Conservation (phyloP, 2,888 invertebrate species). For the Phortica magna region DNA sequence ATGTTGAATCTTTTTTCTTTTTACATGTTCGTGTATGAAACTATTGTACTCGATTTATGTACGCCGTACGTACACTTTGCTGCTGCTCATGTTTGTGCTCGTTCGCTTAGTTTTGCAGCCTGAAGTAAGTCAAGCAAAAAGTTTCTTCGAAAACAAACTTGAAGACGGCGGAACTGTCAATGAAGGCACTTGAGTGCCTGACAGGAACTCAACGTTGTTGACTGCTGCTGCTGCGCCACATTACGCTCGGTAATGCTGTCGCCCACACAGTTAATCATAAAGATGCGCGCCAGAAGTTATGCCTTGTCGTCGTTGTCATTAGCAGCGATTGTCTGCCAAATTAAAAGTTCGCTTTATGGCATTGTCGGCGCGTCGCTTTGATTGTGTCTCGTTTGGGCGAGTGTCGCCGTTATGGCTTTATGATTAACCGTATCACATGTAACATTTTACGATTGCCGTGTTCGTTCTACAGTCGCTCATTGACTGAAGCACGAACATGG, state of each 20-base stretch:
- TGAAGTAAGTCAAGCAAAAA: conserved; percentile 8
- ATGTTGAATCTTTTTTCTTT: background rate
- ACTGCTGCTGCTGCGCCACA: background rate
- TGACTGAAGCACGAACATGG: too few relatives aligned
- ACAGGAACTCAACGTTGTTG: background rate
- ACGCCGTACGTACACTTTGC: background rate
- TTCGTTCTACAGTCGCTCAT: too few relatives aligned
- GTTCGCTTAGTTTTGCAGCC: background rate
- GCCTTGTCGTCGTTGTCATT: conserved; percentile 7
- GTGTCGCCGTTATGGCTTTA: background rate
- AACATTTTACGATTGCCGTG: background rate
- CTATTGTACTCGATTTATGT: background rate
- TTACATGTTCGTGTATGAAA: background rate
- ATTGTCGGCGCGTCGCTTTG: background rate
- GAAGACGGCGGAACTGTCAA: conserved; percentile 11
- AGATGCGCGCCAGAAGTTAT: background rate
- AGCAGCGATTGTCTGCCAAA: conserved; percentile 23
- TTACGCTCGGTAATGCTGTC: background rate
- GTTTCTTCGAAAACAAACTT: conserved; percentile 22
- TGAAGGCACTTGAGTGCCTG: conserved; percentile 17
- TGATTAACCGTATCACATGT: background rate
- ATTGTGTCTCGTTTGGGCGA: background rate
- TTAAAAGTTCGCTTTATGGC: conserved; percentile 27
- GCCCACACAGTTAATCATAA: background rate
- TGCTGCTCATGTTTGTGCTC: background rate